These are phyloP conservation scores for Limnephilus rhombicus DNA, from an alignment of 2,888 invertebrate genomes.

Conservation along the genomic window DNA sequence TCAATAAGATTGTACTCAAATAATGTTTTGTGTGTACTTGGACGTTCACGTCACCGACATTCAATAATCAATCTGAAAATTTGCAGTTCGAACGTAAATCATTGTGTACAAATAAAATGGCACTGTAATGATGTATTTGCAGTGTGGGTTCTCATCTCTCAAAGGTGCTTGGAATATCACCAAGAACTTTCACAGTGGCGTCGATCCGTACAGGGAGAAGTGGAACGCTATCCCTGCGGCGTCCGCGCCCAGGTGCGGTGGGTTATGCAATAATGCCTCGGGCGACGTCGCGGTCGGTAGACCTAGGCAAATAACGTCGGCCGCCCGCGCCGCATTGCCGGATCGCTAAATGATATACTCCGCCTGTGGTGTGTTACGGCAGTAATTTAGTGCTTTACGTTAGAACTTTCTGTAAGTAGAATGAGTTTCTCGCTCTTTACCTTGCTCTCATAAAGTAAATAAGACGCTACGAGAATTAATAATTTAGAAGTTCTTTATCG, in stretches of 20 bases:
- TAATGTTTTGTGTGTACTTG: not conserved
- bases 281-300: not conserved
- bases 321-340: not conserved
- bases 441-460: not conserved
- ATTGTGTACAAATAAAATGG: not conserved
- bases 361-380: not conserved
- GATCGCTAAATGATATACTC: slow-evolving; percentile 5
- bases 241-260: not conserved
- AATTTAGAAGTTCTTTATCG: not conserved
- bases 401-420: not conserved
- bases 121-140: not conserved
- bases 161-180: not conserved
- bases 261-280: slow-evolving; percentile 1
- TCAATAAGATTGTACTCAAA: not conserved
- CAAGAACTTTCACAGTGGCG: no score
- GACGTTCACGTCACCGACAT: not conserved
- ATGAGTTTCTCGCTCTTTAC: not conserved
- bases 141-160: not conserved
- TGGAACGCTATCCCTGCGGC: not conserved
- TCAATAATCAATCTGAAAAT: not conserved
- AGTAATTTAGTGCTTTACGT: not conserved
- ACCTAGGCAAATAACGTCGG: not conserved
- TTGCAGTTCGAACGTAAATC: not conserved
- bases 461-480: not conserved
- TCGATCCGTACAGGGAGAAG: no score